These are phyloP conservation scores for Catocala fraxini DNA, from an alignment of 2,888 invertebrate species.

Conservation along the genomic window DNA sequence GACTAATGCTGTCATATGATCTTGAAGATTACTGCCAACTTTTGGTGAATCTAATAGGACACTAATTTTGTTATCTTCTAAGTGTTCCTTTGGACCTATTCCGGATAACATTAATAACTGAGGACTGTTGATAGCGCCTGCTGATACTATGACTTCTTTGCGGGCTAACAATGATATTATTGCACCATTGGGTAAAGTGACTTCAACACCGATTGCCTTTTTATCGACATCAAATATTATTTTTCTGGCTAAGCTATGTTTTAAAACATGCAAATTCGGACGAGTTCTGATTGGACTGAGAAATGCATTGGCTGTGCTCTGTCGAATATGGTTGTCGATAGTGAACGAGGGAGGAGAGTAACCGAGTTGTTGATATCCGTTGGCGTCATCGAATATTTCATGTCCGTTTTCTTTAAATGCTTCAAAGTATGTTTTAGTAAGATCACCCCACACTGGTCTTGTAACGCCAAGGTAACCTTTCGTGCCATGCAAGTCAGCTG, in stretches of 20 bases:
- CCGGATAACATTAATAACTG: constrained; percentile 66
- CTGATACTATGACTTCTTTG: constrained; percentile 63
- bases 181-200: constrained; percentile 33
- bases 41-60: constrained; percentile 50
- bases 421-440: constrained; percentile 29
- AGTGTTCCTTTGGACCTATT: constrained; percentile 58
- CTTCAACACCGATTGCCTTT: constrained; percentile 55
- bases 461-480: constrained; percentile 60
- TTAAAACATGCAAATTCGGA: constrained; percentile 59
- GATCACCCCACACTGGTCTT: constrained; percentile 61
- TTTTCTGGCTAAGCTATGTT: constrained; percentile 54
- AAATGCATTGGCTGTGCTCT: constrained; percentile 59
- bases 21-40: constrained; percentile 63
- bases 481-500: constrained; percentile 42
- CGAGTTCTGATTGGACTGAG: constrained; percentile 53
- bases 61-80: constrained; percentile 52
- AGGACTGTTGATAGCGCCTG: constrained; percentile 62
- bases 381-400: constrained; percentile 54
- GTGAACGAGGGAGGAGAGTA: constrained; percentile 55
- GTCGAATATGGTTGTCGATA: constrained; percentile 54
- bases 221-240: constrained; percentile 36
- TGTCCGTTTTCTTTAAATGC: constrained; percentile 63
- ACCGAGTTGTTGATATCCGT: constrained; percentile 58
- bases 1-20: constrained; percentile 59
- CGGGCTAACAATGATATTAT: constrained; percentile 37